These are phyloP conservation scores for Ceraclea dissimilis DNA, from an alignment of 2,888 invertebrate genomes.

Conservation along the genomic window DNA sequence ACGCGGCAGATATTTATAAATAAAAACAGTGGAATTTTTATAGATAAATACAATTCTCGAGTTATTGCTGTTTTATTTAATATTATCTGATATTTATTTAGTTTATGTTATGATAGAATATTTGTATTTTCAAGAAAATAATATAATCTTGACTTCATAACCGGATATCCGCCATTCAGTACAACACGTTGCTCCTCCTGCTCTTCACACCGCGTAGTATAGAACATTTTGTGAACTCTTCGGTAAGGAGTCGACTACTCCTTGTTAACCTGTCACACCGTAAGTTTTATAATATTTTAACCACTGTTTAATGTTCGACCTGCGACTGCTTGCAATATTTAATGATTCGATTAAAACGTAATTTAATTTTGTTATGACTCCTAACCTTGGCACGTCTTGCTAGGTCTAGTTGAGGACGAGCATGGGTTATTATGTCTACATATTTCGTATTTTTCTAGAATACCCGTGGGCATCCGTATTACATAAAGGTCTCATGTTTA, in stretches of 20 bases:
- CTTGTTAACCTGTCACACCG: slow-evolving; percentile 52
- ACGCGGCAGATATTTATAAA: neutral
- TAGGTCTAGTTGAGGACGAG: slow-evolving; percentile 7
- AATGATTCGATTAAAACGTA: too few species aligned
- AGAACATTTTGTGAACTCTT: slow-evolving; percentile 39
- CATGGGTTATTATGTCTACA: neutral
- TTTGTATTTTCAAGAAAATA: too few species aligned
- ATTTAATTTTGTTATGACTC: neutral
- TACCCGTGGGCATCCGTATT: too few species aligned
- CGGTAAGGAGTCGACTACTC: slow-evolving; percentile 52
- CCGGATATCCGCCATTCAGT: slow-evolving; percentile 44
- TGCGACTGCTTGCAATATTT: too few species aligned
- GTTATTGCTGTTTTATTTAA: too few species aligned
- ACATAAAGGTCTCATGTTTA: too few species aligned
- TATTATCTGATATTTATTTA: too few species aligned
- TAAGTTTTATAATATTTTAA: slow-evolving; percentile 34
- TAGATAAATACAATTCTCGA: too few species aligned
- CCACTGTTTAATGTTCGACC: too few species aligned
- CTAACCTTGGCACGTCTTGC: slow-evolving; percentile 13
- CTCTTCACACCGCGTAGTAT: slow-evolving; percentile 28
- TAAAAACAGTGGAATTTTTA: neutral
- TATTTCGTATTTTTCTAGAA: too few species aligned
- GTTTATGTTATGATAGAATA: too few species aligned
- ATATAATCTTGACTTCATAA: neutral
- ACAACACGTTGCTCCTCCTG: slow-evolving; percentile 46